phyloP scores from a whole-genome alignment of 2,797 vertebrate species.

The Trematomus bernacchii region DNA sequence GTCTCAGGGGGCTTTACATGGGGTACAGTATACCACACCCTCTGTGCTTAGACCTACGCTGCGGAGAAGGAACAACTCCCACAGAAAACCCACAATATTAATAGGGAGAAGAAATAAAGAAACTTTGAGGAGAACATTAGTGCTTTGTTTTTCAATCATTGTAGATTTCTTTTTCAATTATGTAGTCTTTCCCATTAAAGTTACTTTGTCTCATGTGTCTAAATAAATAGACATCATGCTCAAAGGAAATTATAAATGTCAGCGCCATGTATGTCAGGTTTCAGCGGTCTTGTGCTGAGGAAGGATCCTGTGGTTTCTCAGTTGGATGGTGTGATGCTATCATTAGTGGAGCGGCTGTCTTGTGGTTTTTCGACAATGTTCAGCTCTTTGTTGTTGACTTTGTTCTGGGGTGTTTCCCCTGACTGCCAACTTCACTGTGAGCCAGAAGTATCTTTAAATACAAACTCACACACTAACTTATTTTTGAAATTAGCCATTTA shows the following conservation, averaged over 20 bases:
- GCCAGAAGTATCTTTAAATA: conserved; percentile 4
- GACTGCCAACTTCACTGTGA: conserved; percentile 12
- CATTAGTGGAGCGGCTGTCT: conserved; percentile 33
- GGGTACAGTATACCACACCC: too few relatives aligned
- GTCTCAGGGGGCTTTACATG: too few relatives aligned
- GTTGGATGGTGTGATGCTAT: conserved; percentile 8
- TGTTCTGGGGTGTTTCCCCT: conserved; percentile 35
- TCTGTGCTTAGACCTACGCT: too few relatives aligned
- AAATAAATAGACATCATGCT: neutral
- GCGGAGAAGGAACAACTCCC: too few relatives aligned
- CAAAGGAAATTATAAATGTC: conserved; percentile 8
- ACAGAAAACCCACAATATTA: too few relatives aligned
- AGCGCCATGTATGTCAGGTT: neutral
- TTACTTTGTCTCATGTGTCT: neutral
- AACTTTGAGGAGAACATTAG: too few relatives aligned
- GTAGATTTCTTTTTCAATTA: neutral
- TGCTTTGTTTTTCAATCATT: too few relatives aligned
- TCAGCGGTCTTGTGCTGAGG: neutral
- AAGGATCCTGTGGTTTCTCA: conserved; percentile 26
- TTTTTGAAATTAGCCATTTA: neutral
- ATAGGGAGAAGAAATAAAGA: too few relatives aligned
- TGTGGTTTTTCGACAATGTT: conserved; percentile 37
- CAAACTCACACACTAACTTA: neutral
- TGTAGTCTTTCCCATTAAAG: neutral
- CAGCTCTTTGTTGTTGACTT: conserved; percentile 48